phyloP scores from a whole-genome alignment of 2,888 invertebrate species.

The Drosophila pullipes region DNA sequence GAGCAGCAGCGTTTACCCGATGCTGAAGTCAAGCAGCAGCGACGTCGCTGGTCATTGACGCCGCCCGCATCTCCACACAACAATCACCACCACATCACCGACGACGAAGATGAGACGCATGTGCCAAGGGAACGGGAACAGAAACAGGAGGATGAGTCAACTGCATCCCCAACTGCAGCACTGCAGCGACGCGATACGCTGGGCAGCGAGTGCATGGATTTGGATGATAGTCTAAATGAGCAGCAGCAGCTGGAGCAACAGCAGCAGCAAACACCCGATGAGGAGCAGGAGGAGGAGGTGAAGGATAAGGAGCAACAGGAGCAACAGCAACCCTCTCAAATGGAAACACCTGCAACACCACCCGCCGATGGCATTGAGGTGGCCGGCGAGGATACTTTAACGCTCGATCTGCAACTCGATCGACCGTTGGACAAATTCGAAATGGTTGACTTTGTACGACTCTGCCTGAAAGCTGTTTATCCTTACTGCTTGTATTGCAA shows the following conservation, averaged over 20 bases:
- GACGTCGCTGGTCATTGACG: conserved; percentile 81
- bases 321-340: not conserved
- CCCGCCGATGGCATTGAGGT: conserved; percentile 85
- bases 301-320: conserved; percentile 2
- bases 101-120: conserved; percentile 28
- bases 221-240: conserved; percentile 59
- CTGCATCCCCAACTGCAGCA: not conserved
- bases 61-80: conserved; percentile 80
- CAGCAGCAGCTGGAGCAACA: not conserved
- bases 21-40: conserved; percentile 38
- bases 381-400: conserved; percentile 89
- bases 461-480: conserved; percentile 90
- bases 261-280: not conserved
- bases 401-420: conserved; percentile 90
- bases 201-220: conserved; percentile 73
- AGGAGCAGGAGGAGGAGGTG: not conserved
- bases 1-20: conserved; percentile 14
- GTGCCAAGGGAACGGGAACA: conserved; percentile 24
- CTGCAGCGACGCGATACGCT: conserved; percentile 63
- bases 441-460: conserved; percentile 90
- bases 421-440: conserved; percentile 91
- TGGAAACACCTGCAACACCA: conserved; percentile 20
- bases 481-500: conserved; percentile 93
- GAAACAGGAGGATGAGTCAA: not conserved
- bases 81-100: conserved; percentile 51